Conservation (phyloP, 2,113 vertebrate genomes). For the Pholis gunnellus region DNA sequence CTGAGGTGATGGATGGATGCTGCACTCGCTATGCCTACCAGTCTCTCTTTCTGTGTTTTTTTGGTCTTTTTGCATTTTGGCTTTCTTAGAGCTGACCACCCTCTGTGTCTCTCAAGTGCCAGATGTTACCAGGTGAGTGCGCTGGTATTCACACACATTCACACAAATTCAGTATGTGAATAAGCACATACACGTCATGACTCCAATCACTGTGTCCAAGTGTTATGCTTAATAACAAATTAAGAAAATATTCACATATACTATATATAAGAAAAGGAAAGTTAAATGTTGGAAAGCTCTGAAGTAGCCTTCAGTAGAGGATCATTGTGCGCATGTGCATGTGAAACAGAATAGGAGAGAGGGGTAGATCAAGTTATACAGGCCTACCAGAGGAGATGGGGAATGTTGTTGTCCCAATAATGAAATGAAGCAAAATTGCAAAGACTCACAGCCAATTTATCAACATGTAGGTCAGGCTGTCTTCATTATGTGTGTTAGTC, state of each 20-base stretch:
- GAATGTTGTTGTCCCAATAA: background rate
- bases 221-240: background rate
- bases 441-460: background rate
- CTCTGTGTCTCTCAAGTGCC: slow-evolving; percentile 77
- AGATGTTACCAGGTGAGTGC: slow-evolving; percentile 67
- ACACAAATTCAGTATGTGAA: background rate
- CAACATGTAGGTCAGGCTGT: slow-evolving; percentile 28
- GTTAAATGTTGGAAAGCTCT: background rate
- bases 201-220: background rate
- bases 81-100: slow-evolving; percentile 66
- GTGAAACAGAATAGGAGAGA: background rate
- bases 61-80: slow-evolving; percentile 32
- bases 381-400: background rate
- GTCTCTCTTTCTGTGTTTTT: background rate
- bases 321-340: background rate
- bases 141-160: slow-evolving; percentile 10
- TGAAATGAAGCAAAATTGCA: background rate
- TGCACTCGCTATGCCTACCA: slow-evolving; percentile 2
- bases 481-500: background rate
- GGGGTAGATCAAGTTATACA: background rate
- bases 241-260: background rate
- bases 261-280: background rate
- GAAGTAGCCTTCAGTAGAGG: background rate
- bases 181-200: background rate
- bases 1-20: slow-evolving; percentile 3